Base-by-base conservation (phyloP, 2,888 invertebrate species). In the Luperina nickerlii region DNA sequence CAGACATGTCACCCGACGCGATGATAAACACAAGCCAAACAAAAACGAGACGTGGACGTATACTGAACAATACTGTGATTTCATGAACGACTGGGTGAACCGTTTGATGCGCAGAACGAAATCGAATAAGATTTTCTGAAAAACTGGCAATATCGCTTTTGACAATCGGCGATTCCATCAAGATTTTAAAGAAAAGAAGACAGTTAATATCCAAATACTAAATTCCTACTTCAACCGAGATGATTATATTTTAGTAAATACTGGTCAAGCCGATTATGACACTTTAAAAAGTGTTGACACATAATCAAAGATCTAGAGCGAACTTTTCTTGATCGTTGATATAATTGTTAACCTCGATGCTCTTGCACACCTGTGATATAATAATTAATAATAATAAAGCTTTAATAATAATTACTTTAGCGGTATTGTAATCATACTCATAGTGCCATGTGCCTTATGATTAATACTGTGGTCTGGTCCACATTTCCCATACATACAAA, bases 21-120 rank as follows among this genome's bases (percentile, higher is more conserved):
- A 74, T 72, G 27, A 48, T 83, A 86, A 86, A 88, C 88, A 88
- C 24, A 24, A 70, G 57, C 13, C 42, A 72, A 63, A 80, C 60
- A 74, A 24, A 42, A 71, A n/a, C 18, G n/a, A 71, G 20, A 63
- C 42, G n/a, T 68, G 7, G 24, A 51, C 2, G 9, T 11, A 27
- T 13, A 69, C 62, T 42, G 63, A 65, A n/a, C 65, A 32, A 76
- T 80, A 71, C 76, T 74, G 68, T 51, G 27, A 57, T 62, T 24
- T 27, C 45, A 86, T 51, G 38, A 75, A 48, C 0, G 32, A 68
- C 11, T 2, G 24, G 15, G 8, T 20, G 13, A 71, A 27, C 38
- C 32, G 66, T 62, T 62, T 78, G 48, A 72, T 32, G 38, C 20
- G 27, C 27, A 20, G 20, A 15, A 2, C 20, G 13, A 1, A 13